Evolutionary conservation across 1,140 invertebrate species (phyloP).

Genomic region (Trichoplusia ni): DNA sequence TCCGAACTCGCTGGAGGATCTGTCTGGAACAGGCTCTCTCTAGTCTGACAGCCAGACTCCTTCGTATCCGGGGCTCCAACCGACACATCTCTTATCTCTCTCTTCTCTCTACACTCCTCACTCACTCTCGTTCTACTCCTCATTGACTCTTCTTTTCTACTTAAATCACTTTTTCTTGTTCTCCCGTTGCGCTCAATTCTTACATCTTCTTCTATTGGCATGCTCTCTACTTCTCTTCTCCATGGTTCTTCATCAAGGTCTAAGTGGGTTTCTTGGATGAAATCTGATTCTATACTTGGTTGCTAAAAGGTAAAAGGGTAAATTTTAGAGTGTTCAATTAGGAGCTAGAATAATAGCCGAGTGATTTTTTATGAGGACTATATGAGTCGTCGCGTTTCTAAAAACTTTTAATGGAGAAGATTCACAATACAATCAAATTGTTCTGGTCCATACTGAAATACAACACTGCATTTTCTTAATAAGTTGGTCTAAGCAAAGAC

Average conservation of each 20-base stretch:
- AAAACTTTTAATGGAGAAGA: too few species aligned
- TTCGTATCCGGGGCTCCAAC: slow-evolving; percentile 85
- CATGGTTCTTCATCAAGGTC: slow-evolving; percentile 77
- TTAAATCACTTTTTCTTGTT: slow-evolving; percentile 63
- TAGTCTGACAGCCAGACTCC: slow-evolving; percentile 90
- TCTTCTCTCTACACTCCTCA: slow-evolving; percentile 52
- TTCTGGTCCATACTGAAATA: too few species aligned
- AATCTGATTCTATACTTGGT: slow-evolving; percentile 73
- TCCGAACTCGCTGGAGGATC: slow-evolving; percentile 68
- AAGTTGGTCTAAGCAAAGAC: too few species aligned
- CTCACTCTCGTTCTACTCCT: slow-evolving; percentile 58
- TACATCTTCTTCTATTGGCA: slow-evolving; percentile 58
- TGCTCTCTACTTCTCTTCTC: slow-evolving; percentile 74
- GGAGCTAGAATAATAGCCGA: too few species aligned
- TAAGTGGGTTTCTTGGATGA: slow-evolving; percentile 64
- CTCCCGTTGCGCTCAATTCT: slow-evolving; percentile 68
- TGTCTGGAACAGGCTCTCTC: slow-evolving; percentile 87
- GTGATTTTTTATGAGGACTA: too few species aligned
- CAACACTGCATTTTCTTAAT: too few species aligned
- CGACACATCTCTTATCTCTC: slow-evolving; percentile 68
- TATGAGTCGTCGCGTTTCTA: too few species aligned
- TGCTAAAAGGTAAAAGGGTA: slow-evolving; percentile 39
- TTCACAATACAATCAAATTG: too few species aligned
- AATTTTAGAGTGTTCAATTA: neutral
- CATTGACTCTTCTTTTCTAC: slow-evolving; percentile 69